phyloP scores from a whole-genome alignment of 2,888 invertebrate genomes.

The Bellardia pandia region DNA sequence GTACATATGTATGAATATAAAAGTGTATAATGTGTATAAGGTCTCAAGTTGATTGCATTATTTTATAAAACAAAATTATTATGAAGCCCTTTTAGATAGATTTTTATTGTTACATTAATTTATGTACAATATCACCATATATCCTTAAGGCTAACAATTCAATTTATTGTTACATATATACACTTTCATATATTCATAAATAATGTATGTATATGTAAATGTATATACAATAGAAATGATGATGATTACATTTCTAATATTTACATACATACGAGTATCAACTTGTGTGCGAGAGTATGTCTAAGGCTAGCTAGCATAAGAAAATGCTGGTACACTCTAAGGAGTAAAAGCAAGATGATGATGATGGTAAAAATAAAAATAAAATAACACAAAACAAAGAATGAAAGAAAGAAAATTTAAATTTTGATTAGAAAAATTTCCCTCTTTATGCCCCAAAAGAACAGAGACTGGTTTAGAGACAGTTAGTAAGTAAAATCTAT shows the following conservation, averaged over 20 bases:
- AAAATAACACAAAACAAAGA: neutral
- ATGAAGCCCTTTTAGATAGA: slow-evolving; percentile 64
- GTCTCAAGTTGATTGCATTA: slow-evolving; percentile 72
- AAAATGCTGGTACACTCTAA: slow-evolving; percentile 42
- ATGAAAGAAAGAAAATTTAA: slow-evolving; percentile 80
- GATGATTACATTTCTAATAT: slow-evolving; percentile 52
- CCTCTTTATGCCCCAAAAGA: neutral
- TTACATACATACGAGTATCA: slow-evolving; percentile 40
- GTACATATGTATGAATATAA: neutral
- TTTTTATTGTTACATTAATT: slow-evolving; percentile 53
- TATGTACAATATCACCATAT: slow-evolving; percentile 44
- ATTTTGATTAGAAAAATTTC: slow-evolving; percentile 84
- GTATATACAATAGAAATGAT: neutral
- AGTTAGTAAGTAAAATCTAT: neutral
- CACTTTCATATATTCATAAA: slow-evolving; percentile 55
- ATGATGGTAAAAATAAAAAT: neutral
- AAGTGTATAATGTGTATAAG: slow-evolving; percentile 8
- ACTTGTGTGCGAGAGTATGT: neutral
- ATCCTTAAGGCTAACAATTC: slow-evolving; percentile 73
- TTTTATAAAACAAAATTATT: slow-evolving; percentile 68
- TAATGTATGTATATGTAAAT: slow-evolving; percentile 30
- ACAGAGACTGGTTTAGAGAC: neutral
- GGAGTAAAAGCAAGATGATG: slow-evolving; percentile 17
- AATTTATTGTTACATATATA: slow-evolving; percentile 68
- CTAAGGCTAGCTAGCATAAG: slow-evolving; percentile 6